Evolutionary conservation across 2,888 invertebrate species (phyloP), one percentile per base, ranked within the genome.

Genomic region (Agonum fuliginosum): DNA sequence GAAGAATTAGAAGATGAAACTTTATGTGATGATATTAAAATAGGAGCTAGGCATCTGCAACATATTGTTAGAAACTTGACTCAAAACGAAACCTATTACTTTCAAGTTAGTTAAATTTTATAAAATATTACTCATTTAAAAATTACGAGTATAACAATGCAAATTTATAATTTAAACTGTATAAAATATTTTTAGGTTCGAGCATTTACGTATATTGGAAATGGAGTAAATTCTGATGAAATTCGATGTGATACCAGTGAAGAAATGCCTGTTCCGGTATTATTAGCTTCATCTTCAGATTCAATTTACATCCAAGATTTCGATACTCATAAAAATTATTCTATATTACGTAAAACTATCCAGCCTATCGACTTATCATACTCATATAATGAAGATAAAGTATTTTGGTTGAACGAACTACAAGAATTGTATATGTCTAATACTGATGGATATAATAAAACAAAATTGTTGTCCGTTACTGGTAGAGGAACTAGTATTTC

Each of bases 341-440:
- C 83, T 19, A 87, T 91, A 54, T 86, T 92, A 6, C 90, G 91
- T 78, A 91, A 91, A 41, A 91, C 91, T 4, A 91, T 91, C 4
- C 91, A 91, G 75, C 93, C 94, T 0, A 88, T 92, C 6, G 93
- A 94, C 82, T 89, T 95, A 78, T 89, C 91, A 5, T 90, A 91
- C 78, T 88, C 93, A 41, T 90, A 92, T 1, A 90, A 91, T 81
- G 95, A 95, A 83, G 90, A 92, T 75, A 90, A 92, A 19, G 88
- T 96, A 3, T 94, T 94, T 82, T 97, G 96, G 96, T 91, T 95
- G 10, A 95, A 96, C 82, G 92, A 94, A 81, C 89, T 92, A 83
- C 91, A 92, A 79, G 93, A 94, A 84, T 86, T 94, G 78, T 91
- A 93, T 80, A 90, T 90, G 20, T 43, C 51, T 14, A 67, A 76